Evolutionary conservation across 1,140 invertebrate species (phyloP).

Genomic region (Drosophila jambulina): DNA sequence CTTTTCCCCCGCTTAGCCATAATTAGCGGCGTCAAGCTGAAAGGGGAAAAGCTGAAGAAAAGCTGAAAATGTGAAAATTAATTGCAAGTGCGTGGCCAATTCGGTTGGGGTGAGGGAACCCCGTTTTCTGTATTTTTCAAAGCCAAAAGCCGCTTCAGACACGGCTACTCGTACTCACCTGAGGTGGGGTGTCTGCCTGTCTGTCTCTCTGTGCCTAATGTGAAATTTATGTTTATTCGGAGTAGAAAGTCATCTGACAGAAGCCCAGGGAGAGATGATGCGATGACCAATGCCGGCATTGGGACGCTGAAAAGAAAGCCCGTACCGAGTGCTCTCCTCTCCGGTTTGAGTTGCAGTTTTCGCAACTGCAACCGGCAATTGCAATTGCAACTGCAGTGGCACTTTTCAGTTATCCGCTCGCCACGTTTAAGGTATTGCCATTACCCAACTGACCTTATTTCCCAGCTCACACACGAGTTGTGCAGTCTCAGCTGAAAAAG

Average conservation of each 20-base stretch:
- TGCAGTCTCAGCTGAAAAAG: conserved; percentile 33
- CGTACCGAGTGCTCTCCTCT: neutral
- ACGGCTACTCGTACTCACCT: conserved; percentile 25
- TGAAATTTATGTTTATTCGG: conserved; percentile 75
- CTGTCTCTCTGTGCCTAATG: conserved; percentile 59
- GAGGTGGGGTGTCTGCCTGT: conserved; percentile 6
- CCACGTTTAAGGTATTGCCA: conserved; percentile 69
- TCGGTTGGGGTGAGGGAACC: conserved; percentile 14
- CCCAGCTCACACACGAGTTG: conserved; percentile 15
- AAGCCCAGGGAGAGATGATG: conserved; percentile 29
- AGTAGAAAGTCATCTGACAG: conserved; percentile 70
- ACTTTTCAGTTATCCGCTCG: conserved; percentile 45
- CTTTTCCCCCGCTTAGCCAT: conserved; percentile 52
- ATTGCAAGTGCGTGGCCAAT: conserved; percentile 57
- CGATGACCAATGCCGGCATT: conserved; percentile 40
- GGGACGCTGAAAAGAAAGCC: conserved; percentile 61
- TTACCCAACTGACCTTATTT: conserved; percentile 82
- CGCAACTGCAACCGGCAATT: conserved; percentile 36
- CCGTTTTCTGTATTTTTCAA: conserved; percentile 46
- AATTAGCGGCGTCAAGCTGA: conserved; percentile 56
- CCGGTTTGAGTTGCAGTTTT: conserved; percentile 25
- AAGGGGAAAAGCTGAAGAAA: conserved; percentile 9
- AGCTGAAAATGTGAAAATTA: conserved; percentile 68
- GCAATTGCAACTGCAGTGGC: conserved; percentile 44
- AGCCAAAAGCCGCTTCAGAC: conserved; percentile 50